phyloP scores from a whole-genome alignment of 2,888 invertebrate species.

The Phlogophora meticulosa region DNA sequence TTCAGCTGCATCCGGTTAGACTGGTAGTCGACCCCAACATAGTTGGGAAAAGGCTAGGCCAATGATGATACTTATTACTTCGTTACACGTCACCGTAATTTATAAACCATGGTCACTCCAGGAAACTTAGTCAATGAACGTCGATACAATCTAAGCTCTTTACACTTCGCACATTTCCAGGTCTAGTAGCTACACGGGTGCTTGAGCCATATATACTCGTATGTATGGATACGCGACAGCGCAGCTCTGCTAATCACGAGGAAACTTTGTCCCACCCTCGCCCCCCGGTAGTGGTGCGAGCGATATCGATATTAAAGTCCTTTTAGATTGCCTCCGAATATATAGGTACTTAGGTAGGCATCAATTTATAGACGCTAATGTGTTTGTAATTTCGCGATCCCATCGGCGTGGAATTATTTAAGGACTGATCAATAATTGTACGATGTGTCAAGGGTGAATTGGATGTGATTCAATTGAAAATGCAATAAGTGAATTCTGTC shows the following conservation, averaged over 20 bases:
- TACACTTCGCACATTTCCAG: slow-evolving; percentile 7
- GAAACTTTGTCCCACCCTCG: slow-evolving; percentile 76
- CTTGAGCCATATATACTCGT: slow-evolving; percentile 32
- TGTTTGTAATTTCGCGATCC: slow-evolving; percentile 40
- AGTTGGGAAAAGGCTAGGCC: too few relatives aligned
- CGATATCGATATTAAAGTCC: slow-evolving; percentile 59
- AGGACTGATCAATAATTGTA: slow-evolving; percentile 32
- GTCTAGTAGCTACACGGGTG: slow-evolving; percentile 6
- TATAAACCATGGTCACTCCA: neutral
- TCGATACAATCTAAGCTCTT: neutral
- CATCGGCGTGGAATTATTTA: slow-evolving; percentile 16
- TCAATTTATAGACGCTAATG: slow-evolving; percentile 43
- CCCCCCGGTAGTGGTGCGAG: slow-evolving; percentile 66
- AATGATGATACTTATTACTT: too few relatives aligned
- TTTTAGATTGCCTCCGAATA: slow-evolving; percentile 35
- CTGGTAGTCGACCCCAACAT: too few relatives aligned
- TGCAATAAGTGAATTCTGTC: too few relatives aligned
- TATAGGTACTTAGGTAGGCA: slow-evolving; percentile 18
- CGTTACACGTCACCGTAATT: too few relatives aligned
- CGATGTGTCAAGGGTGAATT: neutral
- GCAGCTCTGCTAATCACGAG: slow-evolving; percentile 81
- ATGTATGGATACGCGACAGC: slow-evolving; percentile 63
- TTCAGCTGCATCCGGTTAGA: too few relatives aligned
- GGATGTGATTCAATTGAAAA: neutral
- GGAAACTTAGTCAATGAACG: neutral